phyloP scores from a whole-genome alignment of 2,888 invertebrate genomes.

The Macrosiphum euphorbiae region DNA sequence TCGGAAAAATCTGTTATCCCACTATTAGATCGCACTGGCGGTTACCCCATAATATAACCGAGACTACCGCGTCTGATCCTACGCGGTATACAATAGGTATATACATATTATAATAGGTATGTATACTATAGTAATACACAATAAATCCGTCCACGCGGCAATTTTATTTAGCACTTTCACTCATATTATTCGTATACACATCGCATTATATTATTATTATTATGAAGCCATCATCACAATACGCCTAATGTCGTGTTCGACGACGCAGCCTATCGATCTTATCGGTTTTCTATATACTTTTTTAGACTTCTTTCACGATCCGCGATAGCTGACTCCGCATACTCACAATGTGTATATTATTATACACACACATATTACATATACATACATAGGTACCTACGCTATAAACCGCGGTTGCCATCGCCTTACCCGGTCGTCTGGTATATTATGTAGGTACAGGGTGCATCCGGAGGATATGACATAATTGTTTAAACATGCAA shows the following conservation, averaged over 20 bases:
- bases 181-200: not conserved
- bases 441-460: not conserved
- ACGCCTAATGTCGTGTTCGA: slow-evolving; percentile 27
- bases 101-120: not conserved
- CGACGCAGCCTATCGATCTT: not conserved
- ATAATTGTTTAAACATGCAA: not conserved
- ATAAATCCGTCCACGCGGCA: not conserved
- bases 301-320: slow-evolving; percentile 14
- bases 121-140: not conserved
- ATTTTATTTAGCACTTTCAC: slow-evolving; percentile 24
- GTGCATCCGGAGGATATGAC: not conserved
- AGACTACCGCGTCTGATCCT: not conserved
- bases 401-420: not conserved
- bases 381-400: not conserved
- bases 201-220: not conserved
- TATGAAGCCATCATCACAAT: not conserved
- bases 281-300: not conserved
- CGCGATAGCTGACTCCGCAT: not conserved
- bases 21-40: not conserved
- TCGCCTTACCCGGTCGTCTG: not conserved
- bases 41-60: not conserved
- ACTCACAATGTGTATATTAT: not conserved
- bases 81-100: not conserved
- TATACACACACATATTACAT: not conserved
- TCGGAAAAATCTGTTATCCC: slow-evolving; percentile 1